Conservation (phyloP, 2,113 vertebrate species). For the Sorex araneus region DNA sequence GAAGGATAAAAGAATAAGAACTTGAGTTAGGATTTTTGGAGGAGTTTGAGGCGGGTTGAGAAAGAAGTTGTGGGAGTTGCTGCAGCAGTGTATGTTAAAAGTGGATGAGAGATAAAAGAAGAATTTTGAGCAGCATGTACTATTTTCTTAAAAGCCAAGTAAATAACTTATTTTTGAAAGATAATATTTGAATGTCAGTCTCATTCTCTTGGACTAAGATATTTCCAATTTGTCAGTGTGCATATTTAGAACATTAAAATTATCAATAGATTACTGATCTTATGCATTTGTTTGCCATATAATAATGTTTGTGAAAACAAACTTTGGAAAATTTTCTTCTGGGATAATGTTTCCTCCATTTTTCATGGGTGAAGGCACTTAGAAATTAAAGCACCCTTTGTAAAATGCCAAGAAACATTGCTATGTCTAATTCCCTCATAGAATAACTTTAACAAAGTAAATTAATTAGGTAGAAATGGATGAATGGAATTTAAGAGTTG, state of each 20-base stretch:
- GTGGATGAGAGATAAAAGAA: neutral
- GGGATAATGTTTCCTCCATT: neutral
- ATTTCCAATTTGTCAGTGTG: neutral
- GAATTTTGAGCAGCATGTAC: neutral
- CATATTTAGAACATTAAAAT: constrained; percentile 13
- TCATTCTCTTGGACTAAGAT: constrained; percentile 8
- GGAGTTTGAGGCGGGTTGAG: neutral
- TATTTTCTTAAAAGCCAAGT: constrained; percentile 19
- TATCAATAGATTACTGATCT: neutral
- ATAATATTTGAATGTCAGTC: neutral
- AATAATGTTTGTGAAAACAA: neutral
- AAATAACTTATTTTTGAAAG: constrained; percentile 37
- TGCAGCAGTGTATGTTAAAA: neutral
- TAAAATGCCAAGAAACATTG: neutral
- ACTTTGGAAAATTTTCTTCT: constrained; percentile 27
- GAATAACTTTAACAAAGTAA: neutral
- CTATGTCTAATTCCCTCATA: neutral
- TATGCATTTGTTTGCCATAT: neutral
- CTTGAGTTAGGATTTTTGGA: neutral
- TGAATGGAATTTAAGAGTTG: neutral
- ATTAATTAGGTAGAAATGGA: neutral
- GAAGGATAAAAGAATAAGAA: neutral
- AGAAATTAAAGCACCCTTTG: constrained; percentile 5
- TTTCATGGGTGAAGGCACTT: neutral
- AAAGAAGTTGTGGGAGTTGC: neutral